A percentile compares a stretch with the other conserved stretches of the same genome.
Evolutionary conservation across 2,797 vertebrate genomes (phyloP).

Genomic region (Clarias pachynema): DNA sequence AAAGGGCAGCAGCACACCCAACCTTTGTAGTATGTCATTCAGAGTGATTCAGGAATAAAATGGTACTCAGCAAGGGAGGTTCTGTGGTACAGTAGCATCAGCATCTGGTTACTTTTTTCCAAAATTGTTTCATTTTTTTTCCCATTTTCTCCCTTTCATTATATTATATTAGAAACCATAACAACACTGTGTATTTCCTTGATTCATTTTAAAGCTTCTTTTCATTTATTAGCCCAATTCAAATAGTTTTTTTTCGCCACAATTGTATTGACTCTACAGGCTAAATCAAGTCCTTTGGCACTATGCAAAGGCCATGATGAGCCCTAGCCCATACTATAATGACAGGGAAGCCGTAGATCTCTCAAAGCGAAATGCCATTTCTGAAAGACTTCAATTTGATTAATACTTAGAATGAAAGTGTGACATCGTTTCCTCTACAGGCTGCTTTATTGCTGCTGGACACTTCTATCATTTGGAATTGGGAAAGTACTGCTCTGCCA

Average conservation of each 20-base stretch:
- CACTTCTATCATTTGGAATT: constrained; percentile 65
- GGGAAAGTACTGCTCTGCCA: constrained; percentile 52
- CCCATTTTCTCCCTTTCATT: constrained; percentile 13
- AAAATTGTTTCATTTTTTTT: not conserved
- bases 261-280: constrained; percentile 20
- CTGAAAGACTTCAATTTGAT: constrained; percentile 77
- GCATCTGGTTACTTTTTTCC: constrained; percentile 31
- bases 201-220: constrained; percentile 1
- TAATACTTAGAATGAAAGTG: constrained; percentile 75
- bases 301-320: constrained; percentile 54
- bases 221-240: constrained; percentile 18
- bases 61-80: constrained; percentile 58
- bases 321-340: constrained; percentile 71
- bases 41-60: constrained; percentile 77
- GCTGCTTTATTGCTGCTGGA: constrained; percentile 70
- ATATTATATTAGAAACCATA: constrained; percentile 20
- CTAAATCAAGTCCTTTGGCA: constrained; percentile 53
- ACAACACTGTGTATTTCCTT: not conserved
- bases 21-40: constrained; percentile 84
- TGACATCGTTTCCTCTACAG: constrained; percentile 65
- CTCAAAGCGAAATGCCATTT: constrained; percentile 74
- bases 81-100: not conserved
- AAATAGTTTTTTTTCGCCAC: constrained; percentile 18
- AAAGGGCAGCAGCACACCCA: constrained; percentile 81
- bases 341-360: constrained; percentile 73